Evolutionary conservation across 2,113 vertebrate genomes (phyloP), one percentile per base, ranked within the genome.

Genomic region (Cheirogaleus medius): DNA sequence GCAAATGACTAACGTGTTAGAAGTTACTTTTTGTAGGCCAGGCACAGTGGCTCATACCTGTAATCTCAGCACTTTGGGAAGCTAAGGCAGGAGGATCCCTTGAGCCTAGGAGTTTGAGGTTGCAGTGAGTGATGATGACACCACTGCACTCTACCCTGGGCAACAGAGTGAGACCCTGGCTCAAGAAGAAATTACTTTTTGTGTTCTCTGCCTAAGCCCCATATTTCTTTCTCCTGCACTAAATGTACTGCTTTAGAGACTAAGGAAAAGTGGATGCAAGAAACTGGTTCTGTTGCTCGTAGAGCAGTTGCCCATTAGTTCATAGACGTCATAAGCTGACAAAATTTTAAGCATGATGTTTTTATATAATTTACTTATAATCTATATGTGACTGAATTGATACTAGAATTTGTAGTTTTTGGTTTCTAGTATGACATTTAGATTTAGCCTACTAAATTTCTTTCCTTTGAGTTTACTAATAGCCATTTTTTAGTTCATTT

Each of bases 381-480:
- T 76, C 34, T 71, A 2, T 76, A 54, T 71, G 27, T 95, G 49
- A 64, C 68, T 89, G 44, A 83, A 56, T 25, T 88, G 71, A 85
- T 44, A 80, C n/a, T 85, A n/a, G 32, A 88, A 81, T 88, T 93
- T 32, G 39, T 89, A 91, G 13, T 42, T 77, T 93, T 88, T 52
- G 14, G n/a, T 73, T 97, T 94, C 32, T 88, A 77, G 9, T 81
- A 13, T 74, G 47, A 20, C 34, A 44, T 80, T 92, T 94, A 81
- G 13, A 44, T 80, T 92, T 94, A 81, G 13, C 12, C 0, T 47
- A 69, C 37, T 69, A 39, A 82, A 54, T 86, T 94, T 95, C 37
- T 82, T 78, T 73, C 58, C 13, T 85, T 90, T 49, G 44, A 74
- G 15, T 87, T 89, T 83, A n/a, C 56, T 44, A 58, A 78, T 86